phyloP scores from a whole-genome alignment of 2,797 vertebrate species.

The Ptychadena robeensis region DNA sequence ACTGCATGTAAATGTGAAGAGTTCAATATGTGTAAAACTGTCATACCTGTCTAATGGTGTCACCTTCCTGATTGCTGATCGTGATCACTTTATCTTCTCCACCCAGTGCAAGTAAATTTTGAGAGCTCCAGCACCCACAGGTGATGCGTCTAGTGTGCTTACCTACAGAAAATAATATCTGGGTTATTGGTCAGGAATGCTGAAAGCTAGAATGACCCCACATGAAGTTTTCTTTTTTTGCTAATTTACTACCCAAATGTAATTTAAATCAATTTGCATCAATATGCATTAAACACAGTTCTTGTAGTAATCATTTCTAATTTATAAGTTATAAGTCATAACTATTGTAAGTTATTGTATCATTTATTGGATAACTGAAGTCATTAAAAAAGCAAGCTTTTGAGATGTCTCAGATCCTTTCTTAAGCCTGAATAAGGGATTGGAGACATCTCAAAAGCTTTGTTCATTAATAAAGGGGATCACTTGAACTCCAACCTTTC shows the following conservation, averaged over 20 bases:
- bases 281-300: background rate
- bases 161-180: conserved; percentile 74
- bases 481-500: no score
- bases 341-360: background rate
- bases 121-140: conserved; percentile 93
- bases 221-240: no score
- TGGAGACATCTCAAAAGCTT: no score
- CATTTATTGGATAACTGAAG: no score
- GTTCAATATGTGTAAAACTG: background rate
- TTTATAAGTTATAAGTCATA: no score
- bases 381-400: no score
- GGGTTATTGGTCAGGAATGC: background rate
- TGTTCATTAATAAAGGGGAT: no score
- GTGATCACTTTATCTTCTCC: conserved; percentile 92
- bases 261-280: background rate
- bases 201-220: background rate
- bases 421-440: no score
- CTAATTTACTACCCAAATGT: no score
- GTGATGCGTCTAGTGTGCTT: conserved; percentile 95
- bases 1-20: background rate
- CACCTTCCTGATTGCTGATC: conserved; percentile 94
- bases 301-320: background rate
- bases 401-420: no score
- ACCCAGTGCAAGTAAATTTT: conserved; percentile 91
- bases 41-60: conserved; percentile 91